Evolutionary conservation across 2,797 vertebrate genomes (phyloP).

Genomic region (Pipistrellus kuhlii): DNA sequence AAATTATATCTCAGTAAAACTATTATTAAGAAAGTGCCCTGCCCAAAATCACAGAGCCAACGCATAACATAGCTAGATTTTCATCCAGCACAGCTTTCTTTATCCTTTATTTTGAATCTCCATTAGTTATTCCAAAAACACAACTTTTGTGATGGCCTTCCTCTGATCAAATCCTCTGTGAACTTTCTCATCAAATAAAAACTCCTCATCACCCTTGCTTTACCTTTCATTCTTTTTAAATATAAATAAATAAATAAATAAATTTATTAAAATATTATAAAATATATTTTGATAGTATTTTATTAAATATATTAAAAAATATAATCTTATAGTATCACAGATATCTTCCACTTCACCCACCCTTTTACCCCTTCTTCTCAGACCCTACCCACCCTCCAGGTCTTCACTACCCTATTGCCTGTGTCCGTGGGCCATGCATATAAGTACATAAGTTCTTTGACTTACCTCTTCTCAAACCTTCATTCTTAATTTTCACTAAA

Average conservation of each 20-base stretch:
- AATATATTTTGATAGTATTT: too few relatives aligned
- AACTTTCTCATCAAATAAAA: not conserved
- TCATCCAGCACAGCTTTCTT: not conserved
- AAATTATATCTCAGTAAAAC: not conserved
- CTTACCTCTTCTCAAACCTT: not conserved
- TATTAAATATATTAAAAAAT: too few relatives aligned
- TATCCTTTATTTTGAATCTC: conserved; percentile 1
- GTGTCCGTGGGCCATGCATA: not conserved
- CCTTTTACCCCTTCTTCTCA: too few relatives aligned
- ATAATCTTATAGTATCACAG: too few relatives aligned
- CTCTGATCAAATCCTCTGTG: not conserved
- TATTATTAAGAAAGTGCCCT: not conserved
- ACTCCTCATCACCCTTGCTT: not conserved
- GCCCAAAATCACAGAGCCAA: not conserved
- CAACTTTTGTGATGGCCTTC: not conserved
- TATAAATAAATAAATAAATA: not conserved
- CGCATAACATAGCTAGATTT: not conserved
- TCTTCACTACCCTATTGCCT: too few relatives aligned
- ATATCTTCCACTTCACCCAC: too few relatives aligned
- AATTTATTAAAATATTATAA: too few relatives aligned
- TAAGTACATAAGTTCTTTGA: not conserved
- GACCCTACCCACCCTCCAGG: too few relatives aligned
- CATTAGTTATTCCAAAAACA: conserved; percentile 11
- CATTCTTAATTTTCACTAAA: not conserved
- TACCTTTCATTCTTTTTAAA: not conserved